Base-by-base conservation (phyloP, 2,113 vertebrate genomes). In the Amphiprion percula region DNA sequence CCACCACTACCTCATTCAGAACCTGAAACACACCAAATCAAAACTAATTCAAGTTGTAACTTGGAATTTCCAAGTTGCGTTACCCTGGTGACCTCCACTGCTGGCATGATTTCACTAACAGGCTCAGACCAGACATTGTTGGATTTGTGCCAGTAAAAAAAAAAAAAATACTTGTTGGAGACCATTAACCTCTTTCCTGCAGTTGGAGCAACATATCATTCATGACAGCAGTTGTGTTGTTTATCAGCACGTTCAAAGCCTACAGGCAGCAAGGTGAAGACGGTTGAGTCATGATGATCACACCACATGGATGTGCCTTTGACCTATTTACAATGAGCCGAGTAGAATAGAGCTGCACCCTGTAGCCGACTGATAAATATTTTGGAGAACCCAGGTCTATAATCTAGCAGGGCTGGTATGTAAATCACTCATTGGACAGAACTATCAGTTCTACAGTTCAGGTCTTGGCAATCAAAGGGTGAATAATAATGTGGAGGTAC, bases 1-100 rank as follows among this genome's bases (percentile, higher is more conserved):
- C 95, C 86, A 96, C 94, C 72, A 96, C 95, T 64, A 96, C 95
- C 76, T 96, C 95, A 26, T 96, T 96, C 60, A 96, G 87, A 5
- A 96, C 95, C 95, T 96, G 84, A 62, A 47, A 75, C 53, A 80
- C 46, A 66, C 21, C 46, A 59, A 5, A 63, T 14, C 1, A 16
- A 15, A 44, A 58, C 17, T 3, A 2, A 53, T 10, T 10, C 26
- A 23, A 2, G 30, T 5, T 6, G 61, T 17, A 49, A 46, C 15
- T 0, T 47, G 16, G 0, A 9, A 11, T 21, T 26, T 37, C 2
- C 24, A 39, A 16, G 23, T 30, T 49, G 49, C 17, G 24, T 14
- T 44, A 46, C 54, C 17, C 41, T 19, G 46, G 46, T 17, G 6
- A 49, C 16, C 33, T 47, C 2, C 19, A 21, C 44, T 59, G 33